These are phyloP conservation scores for Venturia canescens DNA, from an alignment of 1,140 invertebrate genomes.

Conservation along the genomic window DNA sequence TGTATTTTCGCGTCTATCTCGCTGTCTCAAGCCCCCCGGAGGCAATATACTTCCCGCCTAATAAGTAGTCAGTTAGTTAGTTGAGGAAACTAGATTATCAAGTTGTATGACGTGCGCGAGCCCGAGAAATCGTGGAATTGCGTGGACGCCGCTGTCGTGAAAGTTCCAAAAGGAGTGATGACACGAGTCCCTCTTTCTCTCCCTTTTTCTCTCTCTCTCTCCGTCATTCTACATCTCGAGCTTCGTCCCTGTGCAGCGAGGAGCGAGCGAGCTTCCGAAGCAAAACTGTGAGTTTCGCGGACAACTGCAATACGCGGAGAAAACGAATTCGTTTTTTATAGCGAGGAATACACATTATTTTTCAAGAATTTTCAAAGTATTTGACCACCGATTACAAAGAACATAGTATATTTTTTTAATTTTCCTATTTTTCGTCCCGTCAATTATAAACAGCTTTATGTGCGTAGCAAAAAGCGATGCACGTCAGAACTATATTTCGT, in stretches of 20 bases:
- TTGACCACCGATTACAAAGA: no score
- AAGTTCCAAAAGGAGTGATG: background rate
- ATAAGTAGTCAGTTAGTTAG: conserved; percentile 29
- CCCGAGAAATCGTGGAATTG: background rate
- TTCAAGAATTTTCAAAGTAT: no score
- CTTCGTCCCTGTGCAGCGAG: no score
- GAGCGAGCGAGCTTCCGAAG: no score
- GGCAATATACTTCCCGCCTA: conserved; percentile 25
- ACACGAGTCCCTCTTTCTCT: background rate
- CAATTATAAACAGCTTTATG: no score
- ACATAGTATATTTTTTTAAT: no score
- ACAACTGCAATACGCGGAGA: no score
- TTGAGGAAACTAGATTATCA: conserved; percentile 31
- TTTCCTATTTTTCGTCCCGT: no score
- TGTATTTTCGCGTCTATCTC: background rate
- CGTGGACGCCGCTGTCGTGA: background rate
- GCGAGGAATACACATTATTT: no score
- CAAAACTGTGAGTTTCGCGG: conserved; percentile 12
- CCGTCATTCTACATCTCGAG: background rate
- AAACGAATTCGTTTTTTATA: no score
- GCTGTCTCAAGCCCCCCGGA: background rate
- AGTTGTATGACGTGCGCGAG: conserved; percentile 22
- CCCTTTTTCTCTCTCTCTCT: background rate
- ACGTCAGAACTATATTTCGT: no score
- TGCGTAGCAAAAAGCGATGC: no score